Evolutionary conservation across 2,888 invertebrate genomes (phyloP).

Genomic region (Danaus chrysippus): DNA sequence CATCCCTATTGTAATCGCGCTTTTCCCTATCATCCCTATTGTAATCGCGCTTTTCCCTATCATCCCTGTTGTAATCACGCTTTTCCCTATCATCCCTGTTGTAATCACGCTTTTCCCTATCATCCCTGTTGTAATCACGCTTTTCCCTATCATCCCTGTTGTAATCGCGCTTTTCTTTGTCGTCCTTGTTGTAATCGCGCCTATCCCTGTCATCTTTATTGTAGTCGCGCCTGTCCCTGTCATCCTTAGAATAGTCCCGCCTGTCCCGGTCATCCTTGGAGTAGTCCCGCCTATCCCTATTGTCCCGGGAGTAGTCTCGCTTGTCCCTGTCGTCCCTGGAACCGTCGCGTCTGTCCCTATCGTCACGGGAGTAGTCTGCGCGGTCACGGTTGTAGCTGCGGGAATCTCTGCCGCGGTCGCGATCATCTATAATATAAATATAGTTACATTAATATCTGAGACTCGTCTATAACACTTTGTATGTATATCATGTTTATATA

Average conservation of each 20-base stretch:
- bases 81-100: constrained; percentile 33
- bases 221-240: constrained; percentile 42
- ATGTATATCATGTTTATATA: not conserved
- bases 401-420: constrained; percentile 57
- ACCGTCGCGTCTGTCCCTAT: constrained; percentile 39
- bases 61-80: constrained; percentile 34
- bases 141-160: constrained; percentile 48
- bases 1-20: constrained; percentile 17
- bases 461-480: not conserved
- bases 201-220: constrained; percentile 33
- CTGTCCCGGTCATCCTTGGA: constrained; percentile 37
- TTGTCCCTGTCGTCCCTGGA: constrained; percentile 39
- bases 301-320: constrained; percentile 37
- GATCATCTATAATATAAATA: constrained; percentile 46
- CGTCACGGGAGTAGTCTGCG: constrained; percentile 41
- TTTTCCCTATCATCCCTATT: constrained; percentile 24
- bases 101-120: constrained; percentile 30
- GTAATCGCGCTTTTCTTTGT: constrained; percentile 45
- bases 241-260: constrained; percentile 36
- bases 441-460: constrained; percentile 3
- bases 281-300: constrained; percentile 35
- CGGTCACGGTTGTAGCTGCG: constrained; percentile 61
- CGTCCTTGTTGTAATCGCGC: constrained; percentile 34
- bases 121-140: constrained; percentile 39
- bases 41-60: constrained; percentile 19